Conservation (phyloP, 2,113 vertebrate species). For the Gasterosteus aculeatus region DNA sequence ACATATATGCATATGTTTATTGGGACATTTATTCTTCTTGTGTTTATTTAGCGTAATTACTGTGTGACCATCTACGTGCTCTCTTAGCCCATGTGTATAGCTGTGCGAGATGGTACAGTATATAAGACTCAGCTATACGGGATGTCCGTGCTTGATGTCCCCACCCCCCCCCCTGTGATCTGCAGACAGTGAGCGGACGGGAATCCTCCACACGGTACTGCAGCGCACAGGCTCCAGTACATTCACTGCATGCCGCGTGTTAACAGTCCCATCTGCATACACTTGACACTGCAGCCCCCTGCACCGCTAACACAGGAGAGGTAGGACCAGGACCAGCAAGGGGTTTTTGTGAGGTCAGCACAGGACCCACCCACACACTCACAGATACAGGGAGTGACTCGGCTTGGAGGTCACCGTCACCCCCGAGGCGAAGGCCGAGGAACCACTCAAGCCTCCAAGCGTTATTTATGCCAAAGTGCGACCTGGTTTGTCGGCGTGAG, state of each 20-base stretch:
- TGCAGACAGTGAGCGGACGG: constrained; percentile 10
- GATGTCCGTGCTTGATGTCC: background rate
- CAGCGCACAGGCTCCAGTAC: constrained; percentile 3
- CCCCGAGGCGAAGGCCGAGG: constrained; percentile 58
- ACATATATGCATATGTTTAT: background rate
- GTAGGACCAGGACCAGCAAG: constrained; percentile 23
- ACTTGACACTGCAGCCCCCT: constrained; percentile 24
- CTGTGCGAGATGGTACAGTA: background rate
- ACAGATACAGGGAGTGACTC: constrained; percentile 9
- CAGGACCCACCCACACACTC: constrained; percentile 15
- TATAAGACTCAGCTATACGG: background rate
- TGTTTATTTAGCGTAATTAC: background rate
- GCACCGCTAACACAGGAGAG: constrained; percentile 22
- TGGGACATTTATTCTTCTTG: background rate
- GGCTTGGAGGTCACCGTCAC: constrained; percentile 57
- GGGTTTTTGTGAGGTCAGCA: constrained; percentile 45
- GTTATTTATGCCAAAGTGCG: constrained; percentile 24
- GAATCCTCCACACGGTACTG: constrained; percentile 11
- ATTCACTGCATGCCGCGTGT: constrained; percentile 28
- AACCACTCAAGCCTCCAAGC: constrained; percentile 49
- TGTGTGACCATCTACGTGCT: background rate
- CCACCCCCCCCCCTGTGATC: background rate
- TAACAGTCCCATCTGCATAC: constrained; percentile 38
- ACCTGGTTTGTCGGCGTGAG: constrained; percentile 39
- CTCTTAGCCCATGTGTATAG: too few species aligned